phyloP scores from a whole-genome alignment of 2,113 vertebrate species.

The Gambusia affinis region DNA sequence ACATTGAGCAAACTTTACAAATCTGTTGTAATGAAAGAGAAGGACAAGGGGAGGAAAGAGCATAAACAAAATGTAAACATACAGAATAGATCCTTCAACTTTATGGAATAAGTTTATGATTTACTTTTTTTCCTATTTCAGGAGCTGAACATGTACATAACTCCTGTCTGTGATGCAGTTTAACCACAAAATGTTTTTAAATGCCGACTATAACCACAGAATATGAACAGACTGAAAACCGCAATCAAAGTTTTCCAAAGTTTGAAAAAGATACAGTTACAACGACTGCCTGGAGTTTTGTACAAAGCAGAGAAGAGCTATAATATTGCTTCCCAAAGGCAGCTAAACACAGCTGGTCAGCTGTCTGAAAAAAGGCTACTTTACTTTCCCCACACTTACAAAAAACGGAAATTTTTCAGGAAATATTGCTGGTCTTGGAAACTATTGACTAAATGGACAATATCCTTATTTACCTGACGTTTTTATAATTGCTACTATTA shows the following conservation, averaged over 20 bases:
- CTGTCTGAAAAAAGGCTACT: not conserved
- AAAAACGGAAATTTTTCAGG: not conserved
- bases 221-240: no score
- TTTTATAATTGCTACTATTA: not conserved
- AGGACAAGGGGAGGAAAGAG: not conserved
- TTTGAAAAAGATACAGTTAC: no score
- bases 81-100: no score
- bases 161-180: no score
- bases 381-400: not conserved
- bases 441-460: not conserved
- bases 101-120: no score
- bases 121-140: no score
- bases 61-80: not conserved
- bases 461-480: not conserved
- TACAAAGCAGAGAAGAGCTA: no score
- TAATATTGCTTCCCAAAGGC: not conserved
- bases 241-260: no score
- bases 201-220: no score
- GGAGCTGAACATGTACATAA: no score
- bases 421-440: not conserved
- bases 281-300: no score
- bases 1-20: conserved; percentile 92
- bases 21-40: conserved; percentile 75
- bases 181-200: no score
- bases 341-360: not conserved